Evolutionary conservation across 2,888 invertebrate genomes (phyloP).

Genomic region (Apantesis nais): DNA sequence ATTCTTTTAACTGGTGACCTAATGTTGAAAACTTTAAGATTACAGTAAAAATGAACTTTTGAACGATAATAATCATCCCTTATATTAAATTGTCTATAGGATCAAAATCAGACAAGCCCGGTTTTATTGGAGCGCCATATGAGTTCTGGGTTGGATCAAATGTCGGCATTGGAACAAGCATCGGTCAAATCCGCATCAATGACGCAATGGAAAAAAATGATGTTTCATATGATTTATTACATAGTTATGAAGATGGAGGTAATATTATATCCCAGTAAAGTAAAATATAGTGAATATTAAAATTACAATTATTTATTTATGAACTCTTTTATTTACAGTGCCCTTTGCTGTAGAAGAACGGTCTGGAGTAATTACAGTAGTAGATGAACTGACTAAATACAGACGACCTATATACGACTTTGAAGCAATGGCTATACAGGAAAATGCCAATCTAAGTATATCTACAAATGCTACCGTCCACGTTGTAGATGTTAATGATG

Average conservation of each 20-base stretch:
- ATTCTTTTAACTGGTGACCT: background rate
- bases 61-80: too few relatives aligned
- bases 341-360: conserved; percentile 96
- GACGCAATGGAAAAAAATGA: conserved; percentile 89
- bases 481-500: conserved; percentile 91
- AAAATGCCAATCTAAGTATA: conserved; percentile 86
- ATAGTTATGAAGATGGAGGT: conserved; percentile 94
- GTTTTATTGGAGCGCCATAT: conserved; percentile 93
- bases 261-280: conserved; percentile 29
- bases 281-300: too few relatives aligned
- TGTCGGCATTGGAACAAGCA: conserved; percentile 93
- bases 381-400: conserved; percentile 90
- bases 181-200: conserved; percentile 93
- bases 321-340: conserved; percentile 82
- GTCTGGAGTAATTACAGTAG: conserved; percentile 94
- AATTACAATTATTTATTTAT: too few relatives aligned
- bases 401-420: conserved; percentile 90
- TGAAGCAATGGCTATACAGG: conserved; percentile 92
- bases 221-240: conserved; percentile 91
- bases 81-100: conserved; percentile 64
- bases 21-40: background rate
- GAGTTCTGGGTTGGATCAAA: conserved; percentile 96
- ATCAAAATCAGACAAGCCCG: conserved; percentile 86
- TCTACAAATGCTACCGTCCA: conserved; percentile 94
- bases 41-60: background rate